These are phyloP conservation scores for Ptychochromis oligacanthus DNA, from an alignment of 2,113 vertebrate genomes.

Conservation along the genomic window DNA sequence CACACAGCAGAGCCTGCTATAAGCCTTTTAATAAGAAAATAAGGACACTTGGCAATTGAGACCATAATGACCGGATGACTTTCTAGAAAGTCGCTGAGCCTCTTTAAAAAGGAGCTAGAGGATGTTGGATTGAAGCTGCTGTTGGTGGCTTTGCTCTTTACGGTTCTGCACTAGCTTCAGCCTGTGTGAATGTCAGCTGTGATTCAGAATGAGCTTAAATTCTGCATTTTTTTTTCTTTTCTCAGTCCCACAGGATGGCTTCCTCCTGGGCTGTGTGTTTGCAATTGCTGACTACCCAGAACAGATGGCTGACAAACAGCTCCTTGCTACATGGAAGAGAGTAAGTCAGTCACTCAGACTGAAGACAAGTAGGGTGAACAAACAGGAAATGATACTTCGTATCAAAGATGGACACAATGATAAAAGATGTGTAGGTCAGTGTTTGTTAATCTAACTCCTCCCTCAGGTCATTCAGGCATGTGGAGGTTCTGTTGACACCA, in stretches of 20 bases:
- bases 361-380: background rate
- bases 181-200: background rate
- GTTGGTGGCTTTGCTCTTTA: background rate
- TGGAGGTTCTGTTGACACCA: constrained; percentile 90
- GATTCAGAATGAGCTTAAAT: constrained; percentile 55
- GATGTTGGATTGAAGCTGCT: background rate
- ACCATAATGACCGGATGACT: background rate
- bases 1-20: no score
- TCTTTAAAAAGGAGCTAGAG: background rate
- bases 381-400: background rate
- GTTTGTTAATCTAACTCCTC: background rate
- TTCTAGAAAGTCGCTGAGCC: background rate
- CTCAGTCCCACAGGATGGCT: constrained; percentile 92
- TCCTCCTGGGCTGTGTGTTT: constrained; percentile 93
- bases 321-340: constrained; percentile 94
- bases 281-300: constrained; percentile 96
- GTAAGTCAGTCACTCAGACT: constrained; percentile 73
- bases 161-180: background rate
- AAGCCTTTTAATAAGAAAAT: background rate
- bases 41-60: background rate
- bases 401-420: no score
- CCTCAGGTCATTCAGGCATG: constrained; percentile 92
- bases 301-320: constrained; percentile 97
- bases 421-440: background rate
- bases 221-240: background rate